Percentiles rank a stretch among this genome's conserved stretches.
Evolutionary conservation across 2,797 vertebrate genomes (phyloP).

Genomic region (Neopelma chrysocephalum): DNA sequence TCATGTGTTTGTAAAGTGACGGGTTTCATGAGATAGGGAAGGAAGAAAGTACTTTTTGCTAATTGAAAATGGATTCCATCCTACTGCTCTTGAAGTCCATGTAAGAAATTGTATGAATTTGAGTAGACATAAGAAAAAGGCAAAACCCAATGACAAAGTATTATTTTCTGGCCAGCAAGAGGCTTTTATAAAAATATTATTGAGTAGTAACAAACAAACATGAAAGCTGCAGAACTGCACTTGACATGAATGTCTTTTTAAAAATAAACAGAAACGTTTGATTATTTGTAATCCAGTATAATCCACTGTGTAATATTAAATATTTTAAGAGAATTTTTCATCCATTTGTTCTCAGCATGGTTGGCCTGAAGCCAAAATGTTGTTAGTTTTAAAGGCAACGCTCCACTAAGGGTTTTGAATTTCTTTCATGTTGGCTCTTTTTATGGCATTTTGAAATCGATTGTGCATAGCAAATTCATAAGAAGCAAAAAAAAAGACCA

Average conservation of each 20-base stretch:
- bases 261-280: slow-evolving; percentile 43
- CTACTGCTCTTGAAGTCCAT: neutral
- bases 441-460: slow-evolving; percentile 59
- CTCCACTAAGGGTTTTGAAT: slow-evolving; percentile 32
- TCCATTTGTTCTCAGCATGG: slow-evolving; percentile 37
- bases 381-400: slow-evolving; percentile 50
- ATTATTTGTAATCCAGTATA: slow-evolving; percentile 47
- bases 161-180: neutral
- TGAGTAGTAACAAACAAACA: neutral
- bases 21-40: neutral
- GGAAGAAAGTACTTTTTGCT: neutral
- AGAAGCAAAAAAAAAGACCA: neutral
- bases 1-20: neutral
- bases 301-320: slow-evolving; percentile 50
- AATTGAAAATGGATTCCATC: neutral
- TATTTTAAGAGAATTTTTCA: slow-evolving; percentile 51
- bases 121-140: neutral
- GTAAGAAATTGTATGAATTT: neutral
- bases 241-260: slow-evolving; percentile 20
- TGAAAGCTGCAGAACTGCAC: neutral
- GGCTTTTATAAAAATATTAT: neutral
- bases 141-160: neutral
- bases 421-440: slow-evolving; percentile 64
- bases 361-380: slow-evolving; percentile 49
- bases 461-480: slow-evolving; percentile 46